Percentiles rank a stretch among this genome's conserved stretches.
Conservation (phyloP, 2,888 invertebrate genomes). For the Pyrgus malvae region DNA sequence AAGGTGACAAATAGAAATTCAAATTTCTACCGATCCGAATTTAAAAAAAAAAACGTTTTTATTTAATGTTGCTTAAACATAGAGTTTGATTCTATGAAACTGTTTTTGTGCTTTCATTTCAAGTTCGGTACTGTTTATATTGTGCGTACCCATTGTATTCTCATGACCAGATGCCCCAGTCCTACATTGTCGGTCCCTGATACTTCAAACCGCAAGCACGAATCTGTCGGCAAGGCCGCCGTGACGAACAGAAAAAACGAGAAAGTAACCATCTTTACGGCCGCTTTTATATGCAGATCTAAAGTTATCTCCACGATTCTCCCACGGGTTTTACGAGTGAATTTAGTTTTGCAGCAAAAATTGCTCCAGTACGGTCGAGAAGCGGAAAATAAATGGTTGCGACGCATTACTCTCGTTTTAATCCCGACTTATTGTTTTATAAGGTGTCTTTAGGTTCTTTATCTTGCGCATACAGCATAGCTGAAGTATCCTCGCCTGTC, state of each 20-base stretch:
- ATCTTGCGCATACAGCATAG: no score
- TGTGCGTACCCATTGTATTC: slow-evolving; percentile 12
- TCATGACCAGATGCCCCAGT: slow-evolving; percentile 20
- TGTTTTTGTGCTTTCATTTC: neutral
- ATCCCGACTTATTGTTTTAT: neutral
- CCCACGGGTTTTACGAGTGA: slow-evolving; percentile 44
- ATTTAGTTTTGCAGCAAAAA: slow-evolving; percentile 4
- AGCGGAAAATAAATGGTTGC: neutral
- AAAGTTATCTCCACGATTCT: slow-evolving; percentile 46
- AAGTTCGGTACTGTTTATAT: neutral
- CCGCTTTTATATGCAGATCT: slow-evolving; percentile 49
- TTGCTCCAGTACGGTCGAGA: neutral
- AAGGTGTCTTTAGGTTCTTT: no score
- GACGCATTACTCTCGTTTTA: neutral
- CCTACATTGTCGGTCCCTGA: neutral
- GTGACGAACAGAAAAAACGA: slow-evolving; percentile 27
- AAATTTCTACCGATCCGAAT: no score
- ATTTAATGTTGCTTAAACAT: no score
- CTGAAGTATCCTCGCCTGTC: no score
- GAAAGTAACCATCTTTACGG: slow-evolving; percentile 37
- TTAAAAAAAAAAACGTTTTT: no score
- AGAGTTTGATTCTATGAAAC: no score
- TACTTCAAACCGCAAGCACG: slow-evolving; percentile 13
- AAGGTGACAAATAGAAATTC: no score
- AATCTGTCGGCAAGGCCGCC: slow-evolving; percentile 22